Base-by-base conservation (phyloP, 2,797 vertebrate species). In the Acipenser oxyrinchus region DNA sequence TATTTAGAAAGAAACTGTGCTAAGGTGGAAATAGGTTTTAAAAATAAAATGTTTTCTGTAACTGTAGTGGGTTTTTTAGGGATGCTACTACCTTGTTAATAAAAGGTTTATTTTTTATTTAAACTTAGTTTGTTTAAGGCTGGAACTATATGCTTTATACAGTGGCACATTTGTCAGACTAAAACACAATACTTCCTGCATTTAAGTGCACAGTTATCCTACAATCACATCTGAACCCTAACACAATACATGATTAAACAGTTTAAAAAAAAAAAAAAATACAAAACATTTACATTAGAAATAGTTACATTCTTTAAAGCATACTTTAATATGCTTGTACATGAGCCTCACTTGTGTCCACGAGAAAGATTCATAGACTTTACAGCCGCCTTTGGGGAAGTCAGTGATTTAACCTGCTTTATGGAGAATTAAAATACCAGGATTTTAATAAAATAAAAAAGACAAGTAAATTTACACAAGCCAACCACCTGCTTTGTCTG, bases 51-150 rank as follows among this genome's bases (percentile, higher is more conserved):
- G 10, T 67, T 62, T 71, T 77, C 79, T 75, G 66, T 80, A 73
- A 71, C 73, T 71, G 73, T 75, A 72, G 74, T 80, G 79, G 65
- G 18, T 60, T 67, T 65, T 70, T 73, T 72, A 67, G 76, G 78
- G 74, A 72, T 73, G 74, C 79, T 78, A 78, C 73, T 68, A 72
- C 73, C 23, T 37, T 37, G 23, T 37, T 75, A 79, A 77, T 62
- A 70, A 79, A 79, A 74, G 70, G 68, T 78, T 81, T 74, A 59
- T 87, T 83, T 83, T 85, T 86, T 76, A 86, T 85, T 85, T 75
- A 75, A 78, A 82, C 82, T 79, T 73, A 15, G 64, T 63, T 93
- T 95, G 64, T 63, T 93, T 95, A 95, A 97, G 95, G 94, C 94
- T 94, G 92, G 87, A 91, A 88, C 80, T 76, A 91, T 89, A 87